Percentiles rank a stretch among this genome's conserved stretches.
Evolutionary conservation across 1,140 invertebrate species (phyloP).

Genomic region (Drosophila neocordata): DNA sequence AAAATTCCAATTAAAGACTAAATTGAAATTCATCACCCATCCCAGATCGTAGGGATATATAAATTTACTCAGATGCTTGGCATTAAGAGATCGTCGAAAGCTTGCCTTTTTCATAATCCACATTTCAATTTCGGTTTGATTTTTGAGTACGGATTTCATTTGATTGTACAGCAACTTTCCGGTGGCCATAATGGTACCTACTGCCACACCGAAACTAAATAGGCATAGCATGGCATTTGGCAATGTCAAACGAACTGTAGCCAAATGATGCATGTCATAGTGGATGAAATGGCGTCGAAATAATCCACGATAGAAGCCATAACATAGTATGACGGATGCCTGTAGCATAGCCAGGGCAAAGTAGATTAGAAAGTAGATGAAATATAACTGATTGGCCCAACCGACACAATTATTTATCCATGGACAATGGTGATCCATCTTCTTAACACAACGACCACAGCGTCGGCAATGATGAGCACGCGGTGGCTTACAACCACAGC

Average conservation of each 20-base stretch:
- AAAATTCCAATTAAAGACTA: conserved; percentile 84
- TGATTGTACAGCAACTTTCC: conserved; percentile 94
- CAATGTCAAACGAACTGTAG: conserved; percentile 87
- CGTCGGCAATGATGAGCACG: conserved; percentile 98
- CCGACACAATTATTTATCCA: conserved; percentile 88
- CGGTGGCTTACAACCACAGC: conserved; percentile 96
- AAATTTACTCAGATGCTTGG: conserved; percentile 84
- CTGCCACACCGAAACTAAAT: conserved; percentile 91
- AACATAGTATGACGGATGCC: conserved; percentile 89
- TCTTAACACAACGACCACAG: conserved; percentile 95
- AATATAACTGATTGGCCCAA: conserved; percentile 94
- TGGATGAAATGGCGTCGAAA: conserved; percentile 57
- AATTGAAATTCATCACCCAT: conserved; percentile 84
- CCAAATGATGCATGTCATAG: conserved; percentile 83
- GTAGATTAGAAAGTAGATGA: conserved; percentile 93
- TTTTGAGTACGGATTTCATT: conserved; percentile 90
- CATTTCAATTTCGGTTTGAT: conserved; percentile 96
- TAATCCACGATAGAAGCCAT: conserved; percentile 87
- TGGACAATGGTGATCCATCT: conserved; percentile 98
- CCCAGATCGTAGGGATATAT: conserved; percentile 96
- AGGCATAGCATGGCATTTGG: conserved; percentile 85
- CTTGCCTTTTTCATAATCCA: conserved; percentile 95
- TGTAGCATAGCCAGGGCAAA: conserved; percentile 94
- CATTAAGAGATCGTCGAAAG: conserved; percentile 84
- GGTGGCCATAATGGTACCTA: conserved; percentile 95